phyloP scores from a whole-genome alignment of 2,113 vertebrate genomes.

The Laticauda colubrina region DNA sequence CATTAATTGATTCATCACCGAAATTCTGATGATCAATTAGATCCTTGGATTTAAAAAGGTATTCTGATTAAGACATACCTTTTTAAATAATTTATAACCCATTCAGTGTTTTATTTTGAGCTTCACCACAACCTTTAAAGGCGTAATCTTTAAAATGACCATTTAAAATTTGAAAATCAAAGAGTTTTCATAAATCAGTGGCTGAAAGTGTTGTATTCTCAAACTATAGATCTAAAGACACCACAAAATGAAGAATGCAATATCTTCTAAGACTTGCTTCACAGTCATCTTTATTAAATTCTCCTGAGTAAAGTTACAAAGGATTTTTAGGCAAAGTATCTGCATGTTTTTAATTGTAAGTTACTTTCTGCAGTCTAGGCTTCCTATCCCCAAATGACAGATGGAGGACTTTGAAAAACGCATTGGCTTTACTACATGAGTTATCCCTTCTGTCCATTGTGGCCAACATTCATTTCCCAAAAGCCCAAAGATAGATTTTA shows the following conservation, averaged over 20 bases:
- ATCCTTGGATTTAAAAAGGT: neutral
- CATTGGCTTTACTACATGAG: constrained; percentile 14
- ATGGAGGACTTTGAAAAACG: constrained; percentile 30
- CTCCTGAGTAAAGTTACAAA: constrained; percentile 8
- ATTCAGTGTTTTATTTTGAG: neutral
- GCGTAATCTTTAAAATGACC: neutral
- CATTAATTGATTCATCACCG: neutral
- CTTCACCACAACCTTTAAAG: neutral
- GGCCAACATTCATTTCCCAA: constrained; percentile 12
- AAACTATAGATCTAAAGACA: neutral
- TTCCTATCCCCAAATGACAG: neutral
- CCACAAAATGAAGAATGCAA: neutral
- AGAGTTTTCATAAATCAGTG: neutral
- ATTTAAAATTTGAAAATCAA: neutral
- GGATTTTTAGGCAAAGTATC: constrained; percentile 23
- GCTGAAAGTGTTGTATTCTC: neutral
- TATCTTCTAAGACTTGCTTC: constrained; percentile 15
- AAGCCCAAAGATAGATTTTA: neutral
- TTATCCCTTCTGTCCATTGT: constrained; percentile 8
- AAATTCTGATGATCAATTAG: neutral
- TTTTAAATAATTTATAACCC: neutral
- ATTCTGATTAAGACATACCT: neutral
- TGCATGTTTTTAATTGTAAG: constrained; percentile 24
- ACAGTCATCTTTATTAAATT: neutral
- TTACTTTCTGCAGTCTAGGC: constrained; percentile 42